Evolutionary conservation across 2,888 invertebrate species (phyloP).

Genomic region (Standfussiana lucernea): DNA sequence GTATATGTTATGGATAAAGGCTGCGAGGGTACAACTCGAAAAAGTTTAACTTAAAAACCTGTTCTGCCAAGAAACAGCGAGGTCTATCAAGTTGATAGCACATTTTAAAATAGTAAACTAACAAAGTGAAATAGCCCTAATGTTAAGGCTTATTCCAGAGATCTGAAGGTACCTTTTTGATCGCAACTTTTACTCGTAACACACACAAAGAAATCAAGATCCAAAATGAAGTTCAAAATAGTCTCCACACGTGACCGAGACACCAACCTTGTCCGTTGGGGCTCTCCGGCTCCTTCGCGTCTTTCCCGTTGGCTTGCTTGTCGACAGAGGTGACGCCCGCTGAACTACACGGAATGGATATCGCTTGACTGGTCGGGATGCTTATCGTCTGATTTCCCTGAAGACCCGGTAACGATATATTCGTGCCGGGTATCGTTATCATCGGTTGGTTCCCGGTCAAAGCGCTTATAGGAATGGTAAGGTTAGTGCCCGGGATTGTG

Average conservation of each 20-base stretch:
- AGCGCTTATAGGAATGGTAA: slow-evolving; percentile 90
- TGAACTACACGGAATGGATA: slow-evolving; percentile 79
- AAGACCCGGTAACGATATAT: slow-evolving; percentile 80
- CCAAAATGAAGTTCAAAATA: slow-evolving; percentile 50
- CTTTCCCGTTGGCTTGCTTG: slow-evolving; percentile 88
- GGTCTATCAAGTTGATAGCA: background rate
- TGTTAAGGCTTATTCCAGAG: background rate
- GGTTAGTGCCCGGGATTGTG: slow-evolving; percentile 92
- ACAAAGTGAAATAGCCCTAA: background rate
- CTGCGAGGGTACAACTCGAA: background rate
- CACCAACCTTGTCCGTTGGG: slow-evolving; percentile 84
- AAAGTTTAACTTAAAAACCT: background rate
- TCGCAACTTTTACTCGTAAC: slow-evolving; percentile 13
- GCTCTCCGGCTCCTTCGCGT: slow-evolving; percentile 76
- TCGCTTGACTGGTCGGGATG: slow-evolving; percentile 70
- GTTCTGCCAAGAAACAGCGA: background rate
- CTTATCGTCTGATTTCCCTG: slow-evolving; percentile 67
- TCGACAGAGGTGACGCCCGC: slow-evolving; percentile 73
- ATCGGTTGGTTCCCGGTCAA: slow-evolving; percentile 87
- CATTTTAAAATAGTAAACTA: background rate
- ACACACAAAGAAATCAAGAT: slow-evolving; percentile 27
- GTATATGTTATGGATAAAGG: slow-evolving; percentile 27
- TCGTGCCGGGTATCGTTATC: slow-evolving; percentile 90
- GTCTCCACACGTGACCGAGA: slow-evolving; percentile 62
- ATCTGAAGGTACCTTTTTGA: background rate